A percentile compares a stretch with the other conserved stretches of the same genome.
These are phyloP conservation scores for Drosophila truncata DNA, from an alignment of 1,140 invertebrate species.

Conservation along the genomic window DNA sequence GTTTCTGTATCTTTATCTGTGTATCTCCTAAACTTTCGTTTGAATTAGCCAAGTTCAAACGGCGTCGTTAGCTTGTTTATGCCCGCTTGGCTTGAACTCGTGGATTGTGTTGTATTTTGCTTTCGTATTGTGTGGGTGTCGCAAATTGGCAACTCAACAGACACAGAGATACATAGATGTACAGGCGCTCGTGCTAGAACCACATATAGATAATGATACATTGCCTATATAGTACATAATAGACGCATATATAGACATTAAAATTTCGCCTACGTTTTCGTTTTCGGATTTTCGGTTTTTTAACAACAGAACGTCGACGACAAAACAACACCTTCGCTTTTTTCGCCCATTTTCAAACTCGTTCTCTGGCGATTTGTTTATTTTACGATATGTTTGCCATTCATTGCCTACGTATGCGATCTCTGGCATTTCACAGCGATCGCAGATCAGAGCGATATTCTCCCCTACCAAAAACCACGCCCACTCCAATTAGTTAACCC, in stretches of 20 bases:
- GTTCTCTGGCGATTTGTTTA: slow-evolving; percentile 72
- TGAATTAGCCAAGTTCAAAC: slow-evolving; percentile 77
- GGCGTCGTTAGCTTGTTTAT: slow-evolving; percentile 51
- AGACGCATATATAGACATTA: slow-evolving; percentile 37
- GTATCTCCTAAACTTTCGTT: slow-evolving; percentile 48
- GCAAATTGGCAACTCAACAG: slow-evolving; percentile 65
- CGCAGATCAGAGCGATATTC: slow-evolving; percentile 20
- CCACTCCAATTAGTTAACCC: slow-evolving; percentile 55
- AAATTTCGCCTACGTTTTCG: slow-evolving; percentile 78
- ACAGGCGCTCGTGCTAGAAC: slow-evolving; percentile 45
- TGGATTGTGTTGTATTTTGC: slow-evolving; percentile 29
- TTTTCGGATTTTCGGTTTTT: slow-evolving; percentile 45
- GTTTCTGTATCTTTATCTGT: slow-evolving; percentile 14
- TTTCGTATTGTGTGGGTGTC: slow-evolving; percentile 29
- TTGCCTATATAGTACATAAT: slow-evolving; percentile 27
- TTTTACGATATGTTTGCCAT: slow-evolving; percentile 69
- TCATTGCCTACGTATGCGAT: slow-evolving; percentile 54
- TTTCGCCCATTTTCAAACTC: slow-evolving; percentile 71
- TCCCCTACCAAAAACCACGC: slow-evolving; percentile 37
- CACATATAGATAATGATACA: slow-evolving; percentile 47
- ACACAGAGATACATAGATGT: slow-evolving; percentile 20
- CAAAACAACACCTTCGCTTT: slow-evolving; percentile 79
- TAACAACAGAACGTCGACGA: slow-evolving; percentile 63
- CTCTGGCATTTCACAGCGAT: slow-evolving; percentile 67
- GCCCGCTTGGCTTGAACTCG: slow-evolving; percentile 52